Percentiles rank a stretch among this genome's conserved stretches.
phyloP scores from a whole-genome alignment of 2,888 invertebrate species.

The Hirtodrosophila trivittata region DNA sequence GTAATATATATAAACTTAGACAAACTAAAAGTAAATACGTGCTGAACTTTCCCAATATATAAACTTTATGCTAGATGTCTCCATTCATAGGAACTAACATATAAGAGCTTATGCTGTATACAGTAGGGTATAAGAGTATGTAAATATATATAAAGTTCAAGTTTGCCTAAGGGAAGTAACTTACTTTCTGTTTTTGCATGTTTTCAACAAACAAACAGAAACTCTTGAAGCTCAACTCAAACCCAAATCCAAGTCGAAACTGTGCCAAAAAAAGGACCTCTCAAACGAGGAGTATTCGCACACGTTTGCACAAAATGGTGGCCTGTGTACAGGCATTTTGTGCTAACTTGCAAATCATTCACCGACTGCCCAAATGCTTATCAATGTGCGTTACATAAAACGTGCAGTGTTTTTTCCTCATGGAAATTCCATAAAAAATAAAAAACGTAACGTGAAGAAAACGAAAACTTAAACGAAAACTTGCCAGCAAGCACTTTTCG shows the following conservation, averaged over 20 bases:
- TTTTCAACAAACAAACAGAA: too few relatives aligned
- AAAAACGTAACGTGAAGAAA: slow-evolving; percentile 20
- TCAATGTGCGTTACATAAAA: slow-evolving; percentile 73
- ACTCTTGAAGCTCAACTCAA: neutral
- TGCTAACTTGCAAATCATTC: slow-evolving; percentile 78
- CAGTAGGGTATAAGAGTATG: too few relatives aligned
- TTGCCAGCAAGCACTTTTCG: slow-evolving; percentile 72
- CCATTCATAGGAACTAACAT: too few relatives aligned
- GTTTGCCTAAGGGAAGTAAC: too few relatives aligned
- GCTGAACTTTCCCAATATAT: too few relatives aligned
- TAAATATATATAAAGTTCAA: too few relatives aligned
- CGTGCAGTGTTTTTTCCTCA: slow-evolving; percentile 55
- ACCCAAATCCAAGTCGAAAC: slow-evolving; percentile 8
- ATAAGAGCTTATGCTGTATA: too few relatives aligned
- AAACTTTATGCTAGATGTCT: too few relatives aligned
- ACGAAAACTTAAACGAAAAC: slow-evolving; percentile 55
- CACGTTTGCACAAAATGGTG: slow-evolving; percentile 67
- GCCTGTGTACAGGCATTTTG: slow-evolving; percentile 53
- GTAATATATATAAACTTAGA: too few relatives aligned
- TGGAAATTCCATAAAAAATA: slow-evolving; percentile 4
- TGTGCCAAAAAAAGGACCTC: slow-evolving; percentile 24
- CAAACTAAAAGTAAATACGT: too few relatives aligned
- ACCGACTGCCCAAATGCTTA: slow-evolving; percentile 75
- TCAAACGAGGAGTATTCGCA: slow-evolving; percentile 34
- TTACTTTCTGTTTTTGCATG: too few relatives aligned